A percentile compares a stretch with the other conserved stretches of the same genome.
Conservation (phyloP, 1,140 invertebrate species). For the Telenomus remus region DNA sequence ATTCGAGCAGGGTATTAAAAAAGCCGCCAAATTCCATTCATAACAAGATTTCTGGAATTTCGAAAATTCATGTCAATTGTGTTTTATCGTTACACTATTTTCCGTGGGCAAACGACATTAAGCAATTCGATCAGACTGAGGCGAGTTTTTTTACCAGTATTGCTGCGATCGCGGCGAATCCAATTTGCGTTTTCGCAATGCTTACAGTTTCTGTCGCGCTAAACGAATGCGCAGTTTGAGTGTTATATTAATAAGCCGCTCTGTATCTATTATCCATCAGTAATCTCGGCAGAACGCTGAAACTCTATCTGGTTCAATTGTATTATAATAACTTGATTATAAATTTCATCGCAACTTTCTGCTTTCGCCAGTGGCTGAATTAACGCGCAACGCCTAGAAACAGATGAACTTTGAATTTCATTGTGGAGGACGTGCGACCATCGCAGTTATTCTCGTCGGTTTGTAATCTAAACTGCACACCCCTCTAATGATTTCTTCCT, state of each 20-base stretch:
- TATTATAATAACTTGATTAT: constrained; percentile 61
- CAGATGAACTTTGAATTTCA: constrained; percentile 61
- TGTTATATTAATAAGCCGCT: constrained; percentile 52
- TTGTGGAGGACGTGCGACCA: constrained; percentile 55
- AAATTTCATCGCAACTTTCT: constrained; percentile 58
- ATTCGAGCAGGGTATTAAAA: too few relatives aligned
- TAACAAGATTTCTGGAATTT: constrained; percentile 1
- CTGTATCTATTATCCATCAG: constrained; percentile 53
- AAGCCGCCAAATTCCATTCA: constrained; percentile 26
- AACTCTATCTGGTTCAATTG: constrained; percentile 59
- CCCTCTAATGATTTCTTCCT: constrained; percentile 21
- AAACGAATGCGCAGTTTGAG: constrained; percentile 27
- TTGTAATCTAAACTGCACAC: constrained; percentile 38
- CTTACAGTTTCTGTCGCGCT: constrained; percentile 3
- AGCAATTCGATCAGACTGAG: constrained; percentile 16
- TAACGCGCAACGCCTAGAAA: constrained; percentile 52
- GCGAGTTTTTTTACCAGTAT: constrained; percentile 3
- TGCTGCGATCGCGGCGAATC: not conserved
- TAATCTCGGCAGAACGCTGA: constrained; percentile 28
- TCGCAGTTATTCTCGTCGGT: constrained; percentile 55
- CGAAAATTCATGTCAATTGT: constrained; percentile 1
- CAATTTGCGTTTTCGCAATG: constrained; percentile 8
- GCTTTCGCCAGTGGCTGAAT: constrained; percentile 54
- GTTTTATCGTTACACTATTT: constrained; percentile 14
- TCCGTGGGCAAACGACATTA: constrained; percentile 9